Percentiles rank a stretch among this genome's conserved stretches.
phyloP scores from a whole-genome alignment of 2,888 invertebrate genomes.

The Amphipoea lucens region DNA sequence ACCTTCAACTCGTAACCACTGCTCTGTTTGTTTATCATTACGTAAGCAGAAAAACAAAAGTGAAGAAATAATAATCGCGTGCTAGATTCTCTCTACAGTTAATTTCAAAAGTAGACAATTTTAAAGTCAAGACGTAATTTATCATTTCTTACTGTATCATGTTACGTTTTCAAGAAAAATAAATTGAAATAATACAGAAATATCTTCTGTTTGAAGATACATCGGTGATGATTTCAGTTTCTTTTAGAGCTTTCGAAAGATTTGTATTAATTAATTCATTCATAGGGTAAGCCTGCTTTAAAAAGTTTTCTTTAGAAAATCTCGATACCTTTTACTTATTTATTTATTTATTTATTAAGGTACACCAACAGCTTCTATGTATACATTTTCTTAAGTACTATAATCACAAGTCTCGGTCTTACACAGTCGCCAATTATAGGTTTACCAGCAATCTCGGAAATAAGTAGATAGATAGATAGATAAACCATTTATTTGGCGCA shows the following conservation, averaged over 20 bases:
- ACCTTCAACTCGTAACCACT: background rate
- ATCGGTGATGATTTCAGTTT: background rate
- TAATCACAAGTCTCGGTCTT: no score
- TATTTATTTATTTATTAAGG: no score
- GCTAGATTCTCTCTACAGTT: background rate
- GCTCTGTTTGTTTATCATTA: background rate
- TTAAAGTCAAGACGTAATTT: constrained; percentile 10
- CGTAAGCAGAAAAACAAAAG: background rate
- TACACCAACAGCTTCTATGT: no score
- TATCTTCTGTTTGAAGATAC: background rate
- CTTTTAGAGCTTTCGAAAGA: background rate
- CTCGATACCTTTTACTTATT: no score
- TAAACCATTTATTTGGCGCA: no score
- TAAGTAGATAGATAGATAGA: no score
- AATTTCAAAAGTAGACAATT: background rate
- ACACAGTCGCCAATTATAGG: no score
- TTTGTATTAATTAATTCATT: background rate
- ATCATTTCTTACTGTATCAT: constrained; percentile 17
- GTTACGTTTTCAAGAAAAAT: background rate
- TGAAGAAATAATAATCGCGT: background rate
- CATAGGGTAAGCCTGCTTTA: background rate
- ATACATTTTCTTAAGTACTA: no score
- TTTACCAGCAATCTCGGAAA: no score
- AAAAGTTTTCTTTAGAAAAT: background rate
- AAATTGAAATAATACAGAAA: background rate